Conservation (phyloP, 2,888 invertebrate species). For the Cataglyphis cursor region DNA sequence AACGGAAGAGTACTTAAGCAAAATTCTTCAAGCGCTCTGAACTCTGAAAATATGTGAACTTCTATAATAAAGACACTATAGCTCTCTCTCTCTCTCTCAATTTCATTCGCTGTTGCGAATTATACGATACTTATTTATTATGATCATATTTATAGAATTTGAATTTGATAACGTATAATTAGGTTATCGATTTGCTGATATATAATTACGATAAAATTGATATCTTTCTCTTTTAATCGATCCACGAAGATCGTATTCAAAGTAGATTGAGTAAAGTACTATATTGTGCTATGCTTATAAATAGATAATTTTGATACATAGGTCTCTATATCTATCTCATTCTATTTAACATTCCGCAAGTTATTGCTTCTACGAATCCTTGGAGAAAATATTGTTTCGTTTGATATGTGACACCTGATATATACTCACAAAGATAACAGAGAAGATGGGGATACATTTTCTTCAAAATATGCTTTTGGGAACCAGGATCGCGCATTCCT, state of each 20-base stretch:
- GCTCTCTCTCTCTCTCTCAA: neutral
- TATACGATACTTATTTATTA: neutral
- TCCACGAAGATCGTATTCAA: no score
- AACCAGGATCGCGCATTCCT: constrained; percentile 22
- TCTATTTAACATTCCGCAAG: neutral
- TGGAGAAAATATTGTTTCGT: constrained; percentile 48
- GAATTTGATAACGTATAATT: neutral
- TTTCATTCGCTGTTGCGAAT: neutral
- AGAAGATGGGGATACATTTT: constrained; percentile 74
- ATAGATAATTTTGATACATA: neutral
- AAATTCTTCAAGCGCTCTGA: neutral
- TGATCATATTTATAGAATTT: neutral
- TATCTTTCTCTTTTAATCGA: neutral
- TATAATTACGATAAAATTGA: neutral
- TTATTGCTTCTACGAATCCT: constrained; percentile 16
- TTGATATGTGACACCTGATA: constrained; percentile 26
- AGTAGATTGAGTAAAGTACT: neutral
- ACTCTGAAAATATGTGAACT: neutral
- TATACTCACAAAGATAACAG: constrained; percentile 60
- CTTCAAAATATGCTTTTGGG: constrained; percentile 57
- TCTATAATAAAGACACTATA: neutral
- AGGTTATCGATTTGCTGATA: neutral
- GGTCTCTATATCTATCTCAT: neutral
- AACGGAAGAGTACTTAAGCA: neutral
- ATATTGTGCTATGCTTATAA: neutral